These are phyloP conservation scores for Decapterus maruadsi DNA, from an alignment of 2,797 vertebrate species.

Conservation along the genomic window DNA sequence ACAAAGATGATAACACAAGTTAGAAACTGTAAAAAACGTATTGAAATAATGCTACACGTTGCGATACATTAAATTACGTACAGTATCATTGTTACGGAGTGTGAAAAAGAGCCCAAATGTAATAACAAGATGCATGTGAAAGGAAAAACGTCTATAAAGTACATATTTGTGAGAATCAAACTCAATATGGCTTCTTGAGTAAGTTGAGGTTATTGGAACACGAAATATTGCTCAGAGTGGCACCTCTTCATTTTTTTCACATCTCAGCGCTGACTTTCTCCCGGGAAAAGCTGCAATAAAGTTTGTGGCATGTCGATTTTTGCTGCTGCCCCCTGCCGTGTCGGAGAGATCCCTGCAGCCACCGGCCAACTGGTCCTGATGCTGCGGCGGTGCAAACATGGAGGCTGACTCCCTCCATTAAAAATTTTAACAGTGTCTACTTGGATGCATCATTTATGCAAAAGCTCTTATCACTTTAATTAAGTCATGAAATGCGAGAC, in stretches of 20 bases:
- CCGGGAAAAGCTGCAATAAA: neutral
- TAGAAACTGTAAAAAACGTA: rapidly evolving
- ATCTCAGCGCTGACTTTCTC: constrained; percentile 29
- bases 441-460: constrained; percentile 57
- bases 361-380: constrained; percentile 38
- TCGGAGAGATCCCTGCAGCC: constrained; percentile 43
- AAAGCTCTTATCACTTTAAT: constrained; percentile 39
- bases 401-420: constrained; percentile 13
- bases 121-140: neutral
- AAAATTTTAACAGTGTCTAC: constrained; percentile 29
- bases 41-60: neutral
- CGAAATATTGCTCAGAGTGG: constrained; percentile 32
- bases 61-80: no score
- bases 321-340: constrained; percentile 51
- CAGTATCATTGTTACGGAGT: neutral
- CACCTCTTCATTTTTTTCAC: neutral
- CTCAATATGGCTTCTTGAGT: neutral
- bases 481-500: constrained; percentile 36
- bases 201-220: neutral
- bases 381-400: constrained; percentile 36
- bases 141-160: neutral
- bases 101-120: neutral
- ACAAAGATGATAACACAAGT: neutral
- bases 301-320: neutral
- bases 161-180: no score